Conservation (phyloP, 2,888 invertebrate genomes). For the Dichetophora obliterata region DNA sequence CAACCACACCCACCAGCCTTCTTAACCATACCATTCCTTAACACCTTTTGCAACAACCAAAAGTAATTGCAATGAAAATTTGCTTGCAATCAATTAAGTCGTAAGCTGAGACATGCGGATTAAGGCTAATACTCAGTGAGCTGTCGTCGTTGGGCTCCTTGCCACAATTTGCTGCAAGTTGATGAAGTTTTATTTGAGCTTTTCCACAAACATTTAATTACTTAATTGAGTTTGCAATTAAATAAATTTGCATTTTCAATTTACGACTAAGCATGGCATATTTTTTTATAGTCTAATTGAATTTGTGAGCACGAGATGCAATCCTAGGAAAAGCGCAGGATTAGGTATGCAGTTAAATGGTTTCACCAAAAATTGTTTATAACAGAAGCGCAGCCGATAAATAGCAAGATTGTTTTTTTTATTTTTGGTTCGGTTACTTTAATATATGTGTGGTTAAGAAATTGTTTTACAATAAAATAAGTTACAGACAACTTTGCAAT, state of each 20-base stretch:
- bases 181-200: conserved; percentile 6
- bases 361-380: not conserved
- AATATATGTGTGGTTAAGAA: no score
- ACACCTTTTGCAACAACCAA: conserved; percentile 14
- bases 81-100: conserved; percentile 33
- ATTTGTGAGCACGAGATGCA: not conserved
- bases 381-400: not conserved
- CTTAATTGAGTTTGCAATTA: conserved; percentile 34
- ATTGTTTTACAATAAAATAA: no score
- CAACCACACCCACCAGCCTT: no score
- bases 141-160: not conserved
- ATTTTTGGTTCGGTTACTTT: no score
- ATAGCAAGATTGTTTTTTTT: no score
- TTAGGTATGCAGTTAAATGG: not conserved
- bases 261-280: not conserved
- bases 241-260: conserved; percentile 33
- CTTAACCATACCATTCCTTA: not conserved
- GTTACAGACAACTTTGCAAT: no score
- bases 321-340: not conserved
- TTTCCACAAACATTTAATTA: conserved; percentile 34
- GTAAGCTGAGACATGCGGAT: conserved; percentile 11
- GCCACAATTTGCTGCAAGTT: not conserved
- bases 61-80: conserved; percentile 29
- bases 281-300: not conserved
- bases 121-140: conserved; percentile 8